Evolutionary conservation across 2,797 vertebrate genomes (phyloP), one percentile per base, ranked within the genome.

Genomic region (Rhadinocentrus ornatus): DNA sequence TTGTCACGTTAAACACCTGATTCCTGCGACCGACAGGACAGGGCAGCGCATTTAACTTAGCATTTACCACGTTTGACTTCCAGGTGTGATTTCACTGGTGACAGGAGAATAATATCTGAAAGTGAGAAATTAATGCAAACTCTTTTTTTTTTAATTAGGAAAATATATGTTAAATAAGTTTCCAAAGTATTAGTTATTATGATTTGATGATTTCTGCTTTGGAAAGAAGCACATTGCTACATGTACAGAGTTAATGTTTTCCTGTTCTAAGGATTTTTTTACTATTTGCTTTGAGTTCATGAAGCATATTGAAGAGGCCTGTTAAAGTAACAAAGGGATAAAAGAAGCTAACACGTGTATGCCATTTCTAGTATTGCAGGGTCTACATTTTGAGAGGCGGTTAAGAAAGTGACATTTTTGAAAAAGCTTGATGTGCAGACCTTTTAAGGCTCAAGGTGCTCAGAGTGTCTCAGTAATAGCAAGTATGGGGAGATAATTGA

Each of bases 401-500:
- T 89, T 79, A 84, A 78, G 81, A 85, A 73, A 78, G 78, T 92
- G 91, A 89, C 89, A 90, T 91, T 91, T 91, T 89, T 91, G 53
- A 78, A 75, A 84, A 87, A 82, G 81, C 72, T 18, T 67, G 70
- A 44, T 61, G 78, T 66, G 35, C 73, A 76, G 84, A 91, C 89
- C 88, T 91, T 84, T 91, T 79, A 84, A 90, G 75, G 71, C 68
- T 4, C 77, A 52, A 82, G 86, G 84, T 88, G 81, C 75, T 84
- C 76, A 27, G 77, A 89, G 85, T 77, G 81, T 83, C 84, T 86
- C 86, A 32, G 86, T 92, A 90, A 92, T 91, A 81, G 88, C 82
- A 88, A 88, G 86, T 90, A 88, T 84, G 82, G 84, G 87, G 87
- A 91, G 91, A 93, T 93, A 93, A 92, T 90, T 90, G 89, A 89